Evolutionary conservation across 2,888 invertebrate species (phyloP).

Genomic region (Bombylius discolor): DNA sequence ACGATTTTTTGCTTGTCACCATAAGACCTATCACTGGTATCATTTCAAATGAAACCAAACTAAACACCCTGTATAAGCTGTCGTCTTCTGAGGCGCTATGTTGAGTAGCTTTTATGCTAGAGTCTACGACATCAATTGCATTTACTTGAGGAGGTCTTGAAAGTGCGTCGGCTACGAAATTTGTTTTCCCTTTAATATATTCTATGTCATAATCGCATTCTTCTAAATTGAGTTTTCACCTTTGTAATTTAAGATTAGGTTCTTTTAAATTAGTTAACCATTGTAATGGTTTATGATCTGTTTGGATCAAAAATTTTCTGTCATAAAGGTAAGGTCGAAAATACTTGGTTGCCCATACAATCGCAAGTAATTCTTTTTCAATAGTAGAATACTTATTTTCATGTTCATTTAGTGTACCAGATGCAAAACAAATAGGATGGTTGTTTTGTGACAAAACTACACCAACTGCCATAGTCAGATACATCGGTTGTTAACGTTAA

Average conservation of each 20-base stretch:
- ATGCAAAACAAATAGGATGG: constrained; percentile 17
- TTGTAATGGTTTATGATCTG: not conserved
- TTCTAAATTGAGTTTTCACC: not conserved
- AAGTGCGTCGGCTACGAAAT: not conserved
- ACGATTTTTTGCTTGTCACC: too few species aligned
- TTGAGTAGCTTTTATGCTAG: not conserved
- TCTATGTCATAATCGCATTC: not conserved
- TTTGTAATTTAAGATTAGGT: not conserved
- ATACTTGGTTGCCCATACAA: constrained; percentile 24
- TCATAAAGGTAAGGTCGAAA: constrained; percentile 16
- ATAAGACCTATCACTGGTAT: too few species aligned
- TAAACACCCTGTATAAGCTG: too few species aligned
- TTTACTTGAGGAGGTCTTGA: not conserved
- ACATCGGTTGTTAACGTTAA: not conserved
- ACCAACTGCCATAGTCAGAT: not conserved
- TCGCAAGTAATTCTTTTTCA: constrained; percentile 24
- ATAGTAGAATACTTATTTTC: constrained; percentile 19
- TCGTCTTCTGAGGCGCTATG: not conserved
- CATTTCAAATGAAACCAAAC: too few species aligned
- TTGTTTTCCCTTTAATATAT: not conserved
- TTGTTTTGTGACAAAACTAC: not conserved
- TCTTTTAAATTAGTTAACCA: not conserved
- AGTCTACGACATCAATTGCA: not conserved
- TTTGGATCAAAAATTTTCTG: not conserved
- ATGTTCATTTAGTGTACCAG: constrained; percentile 15